These are phyloP conservation scores for Microcebus tavaratra DNA, from an alignment of 2,113 vertebrate species.

Conservation along the genomic window DNA sequence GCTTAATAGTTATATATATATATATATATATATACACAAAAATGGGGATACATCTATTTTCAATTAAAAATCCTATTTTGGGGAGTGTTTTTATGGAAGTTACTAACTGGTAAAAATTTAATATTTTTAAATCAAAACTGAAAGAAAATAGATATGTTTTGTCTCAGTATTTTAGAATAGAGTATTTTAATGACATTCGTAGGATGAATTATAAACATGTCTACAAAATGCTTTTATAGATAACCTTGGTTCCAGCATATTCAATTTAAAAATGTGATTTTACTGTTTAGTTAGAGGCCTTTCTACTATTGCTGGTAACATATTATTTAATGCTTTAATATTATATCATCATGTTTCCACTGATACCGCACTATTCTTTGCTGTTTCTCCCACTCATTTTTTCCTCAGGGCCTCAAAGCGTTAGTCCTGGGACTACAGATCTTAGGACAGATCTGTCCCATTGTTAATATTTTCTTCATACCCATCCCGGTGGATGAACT, in stretches of 20 bases:
- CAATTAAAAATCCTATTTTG: constrained; percentile 21
- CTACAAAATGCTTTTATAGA: constrained; percentile 27
- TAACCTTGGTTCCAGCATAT: constrained; percentile 35
- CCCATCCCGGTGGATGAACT: background rate
- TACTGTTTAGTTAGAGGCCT: constrained; percentile 4
- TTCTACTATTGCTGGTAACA: background rate
- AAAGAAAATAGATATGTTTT: constrained; percentile 42
- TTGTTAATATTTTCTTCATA: constrained; percentile 37
- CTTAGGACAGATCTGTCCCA: background rate
- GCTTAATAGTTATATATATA: constrained; percentile 31
- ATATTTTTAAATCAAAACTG: constrained; percentile 45
- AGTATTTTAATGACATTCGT: constrained; percentile 45
- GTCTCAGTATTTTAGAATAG: background rate
- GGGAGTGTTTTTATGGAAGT: constrained; percentile 8
- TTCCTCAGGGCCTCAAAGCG: background rate
- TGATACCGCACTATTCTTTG: constrained; percentile 1
- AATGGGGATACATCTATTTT: background rate
- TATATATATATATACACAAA: background rate
- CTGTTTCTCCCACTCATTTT: constrained; percentile 39
- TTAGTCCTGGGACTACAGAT: background rate
- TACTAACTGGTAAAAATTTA: constrained; percentile 30
- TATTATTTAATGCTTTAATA: constrained; percentile 9
- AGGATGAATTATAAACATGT: constrained; percentile 35
- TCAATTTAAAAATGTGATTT: background rate
- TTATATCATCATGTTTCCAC: background rate